These are phyloP conservation scores for Hermetia illucens DNA, from an alignment of 1,140 invertebrate species.

Conservation along the genomic window DNA sequence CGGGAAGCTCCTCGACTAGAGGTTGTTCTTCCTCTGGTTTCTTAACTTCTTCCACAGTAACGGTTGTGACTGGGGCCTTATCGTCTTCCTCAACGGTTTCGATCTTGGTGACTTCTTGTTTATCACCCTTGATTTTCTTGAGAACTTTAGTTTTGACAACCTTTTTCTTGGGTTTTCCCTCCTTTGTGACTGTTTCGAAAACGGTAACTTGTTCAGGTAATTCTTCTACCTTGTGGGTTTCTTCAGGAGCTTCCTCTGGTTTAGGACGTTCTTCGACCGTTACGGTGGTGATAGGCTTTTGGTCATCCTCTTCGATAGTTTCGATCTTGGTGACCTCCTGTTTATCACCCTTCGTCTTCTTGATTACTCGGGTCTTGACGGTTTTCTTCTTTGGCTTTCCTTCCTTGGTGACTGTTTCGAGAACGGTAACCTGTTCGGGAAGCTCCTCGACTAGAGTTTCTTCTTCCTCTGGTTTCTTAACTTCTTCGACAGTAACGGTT, in stretches of 20 bases:
- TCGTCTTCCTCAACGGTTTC: conserved; percentile 11
- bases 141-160: conserved; percentile 5
- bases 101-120: conserved; percentile 14
- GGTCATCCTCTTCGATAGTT: conserved; percentile 14
- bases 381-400: conserved; percentile 17
- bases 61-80: conserved; percentile 5
- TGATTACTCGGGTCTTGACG: conserved; percentile 14
- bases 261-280: conserved; percentile 14
- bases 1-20: conserved; percentile 12
- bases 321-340: conserved; percentile 24
- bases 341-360: conserved; percentile 19
- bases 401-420: conserved; percentile 8
- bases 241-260: conserved; percentile 8
- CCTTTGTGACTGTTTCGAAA: conserved; percentile 9
- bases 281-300: conserved; percentile 12
- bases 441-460: conserved; percentile 2
- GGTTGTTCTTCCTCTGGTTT: conserved; percentile 8
- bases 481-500: conserved; percentile 11
- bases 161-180: conserved; percentile 11
- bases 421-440: conserved; percentile 9
- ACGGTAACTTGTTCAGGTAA: conserved; percentile 21
- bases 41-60: conserved; percentile 4
- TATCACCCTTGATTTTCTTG: conserved; percentile 10
- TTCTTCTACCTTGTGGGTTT: conserved; percentile 20
- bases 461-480: conserved; percentile 8